A percentile compares a stretch with the other conserved stretches of the same genome.
Evolutionary conservation across 2,113 vertebrate species (phyloP).

Genomic region (Nesoenas mayeri): DNA sequence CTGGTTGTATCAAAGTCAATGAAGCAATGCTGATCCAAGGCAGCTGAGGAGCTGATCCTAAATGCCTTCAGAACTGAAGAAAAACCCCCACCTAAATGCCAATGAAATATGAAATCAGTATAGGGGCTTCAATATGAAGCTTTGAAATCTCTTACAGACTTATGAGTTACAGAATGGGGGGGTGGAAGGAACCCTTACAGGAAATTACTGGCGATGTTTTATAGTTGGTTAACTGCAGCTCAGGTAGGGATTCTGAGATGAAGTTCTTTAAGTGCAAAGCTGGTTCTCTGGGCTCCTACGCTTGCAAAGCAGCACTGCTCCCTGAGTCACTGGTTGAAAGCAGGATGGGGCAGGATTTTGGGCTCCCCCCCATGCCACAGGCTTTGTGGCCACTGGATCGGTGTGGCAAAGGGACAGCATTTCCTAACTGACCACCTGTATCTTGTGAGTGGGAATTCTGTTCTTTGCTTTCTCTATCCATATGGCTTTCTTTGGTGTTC

Average conservation of each 20-base stretch:
- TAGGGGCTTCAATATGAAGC: neutral
- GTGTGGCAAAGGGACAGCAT: neutral
- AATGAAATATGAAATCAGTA: neutral
- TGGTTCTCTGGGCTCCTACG: neutral
- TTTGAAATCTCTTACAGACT: neutral
- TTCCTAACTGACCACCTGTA: rapidly evolving
- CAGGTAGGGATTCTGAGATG: neutral
- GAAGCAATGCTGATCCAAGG: neutral
- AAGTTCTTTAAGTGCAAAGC: neutral
- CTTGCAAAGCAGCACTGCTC: neutral
- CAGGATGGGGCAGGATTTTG: neutral
- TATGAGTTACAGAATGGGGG: neutral
- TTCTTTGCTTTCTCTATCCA: neutral
- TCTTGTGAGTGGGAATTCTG: neutral
- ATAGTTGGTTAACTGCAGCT: neutral
- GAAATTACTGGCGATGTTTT: constrained; percentile 14
- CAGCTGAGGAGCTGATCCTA: constrained; percentile 5
- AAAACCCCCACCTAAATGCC: neutral
- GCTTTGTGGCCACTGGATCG: neutral
- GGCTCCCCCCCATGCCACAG: rapidly evolving
- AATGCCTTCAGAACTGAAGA: neutral
- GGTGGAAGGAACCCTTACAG: neutral
- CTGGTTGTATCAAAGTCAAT: neutral
- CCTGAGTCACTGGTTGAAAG: neutral
- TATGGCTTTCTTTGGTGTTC: neutral